A percentile compares a stretch with the other conserved stretches of the same genome.
Evolutionary conservation across 2,888 invertebrate genomes (phyloP).

Genomic region (Drosophila yooni): DNA sequence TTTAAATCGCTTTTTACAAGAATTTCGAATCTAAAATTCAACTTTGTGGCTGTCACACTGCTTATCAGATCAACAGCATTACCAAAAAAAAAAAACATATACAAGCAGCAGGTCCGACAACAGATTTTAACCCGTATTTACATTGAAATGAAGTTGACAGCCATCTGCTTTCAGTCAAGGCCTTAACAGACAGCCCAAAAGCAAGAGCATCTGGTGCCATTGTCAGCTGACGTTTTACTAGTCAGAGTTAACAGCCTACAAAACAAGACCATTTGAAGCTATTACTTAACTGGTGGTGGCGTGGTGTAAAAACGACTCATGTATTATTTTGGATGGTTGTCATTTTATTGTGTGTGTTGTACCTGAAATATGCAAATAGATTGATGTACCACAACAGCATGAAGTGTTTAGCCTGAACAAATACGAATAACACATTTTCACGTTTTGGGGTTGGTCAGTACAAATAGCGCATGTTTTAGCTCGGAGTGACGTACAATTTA

Average conservation of each 20-base stretch:
- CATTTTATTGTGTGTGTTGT: constrained; percentile 49
- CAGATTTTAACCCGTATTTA: constrained; percentile 49
- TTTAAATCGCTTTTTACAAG: constrained; percentile 42
- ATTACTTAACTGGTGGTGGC: background rate
- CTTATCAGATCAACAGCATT: constrained; percentile 7
- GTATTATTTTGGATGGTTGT: constrained; percentile 55
- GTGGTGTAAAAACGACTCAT: constrained; percentile 1
- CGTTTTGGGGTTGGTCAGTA: constrained; percentile 27
- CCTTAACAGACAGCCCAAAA: constrained; percentile 27
- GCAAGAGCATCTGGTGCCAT: constrained; percentile 36
- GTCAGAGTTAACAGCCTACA: constrained; percentile 55
- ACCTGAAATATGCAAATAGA: constrained; percentile 19
- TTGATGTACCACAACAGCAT: constrained; percentile 14
- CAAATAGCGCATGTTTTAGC: constrained; percentile 5
- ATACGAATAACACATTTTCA: background rate
- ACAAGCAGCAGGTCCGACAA: constrained; percentile 9
- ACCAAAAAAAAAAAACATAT: constrained; percentile 10
- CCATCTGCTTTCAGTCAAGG: constrained; percentile 42
- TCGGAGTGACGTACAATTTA: constrained; percentile 39
- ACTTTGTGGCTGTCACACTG: constrained; percentile 14
- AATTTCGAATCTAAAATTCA: constrained; percentile 19
- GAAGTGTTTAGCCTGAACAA: constrained; percentile 7
- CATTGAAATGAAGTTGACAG: constrained; percentile 66
- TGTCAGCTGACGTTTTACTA: constrained; percentile 63
- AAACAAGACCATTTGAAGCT: background rate